Conservation (phyloP, 1,140 invertebrate species). For the Carcinoscorpius rotundicauda region DNA sequence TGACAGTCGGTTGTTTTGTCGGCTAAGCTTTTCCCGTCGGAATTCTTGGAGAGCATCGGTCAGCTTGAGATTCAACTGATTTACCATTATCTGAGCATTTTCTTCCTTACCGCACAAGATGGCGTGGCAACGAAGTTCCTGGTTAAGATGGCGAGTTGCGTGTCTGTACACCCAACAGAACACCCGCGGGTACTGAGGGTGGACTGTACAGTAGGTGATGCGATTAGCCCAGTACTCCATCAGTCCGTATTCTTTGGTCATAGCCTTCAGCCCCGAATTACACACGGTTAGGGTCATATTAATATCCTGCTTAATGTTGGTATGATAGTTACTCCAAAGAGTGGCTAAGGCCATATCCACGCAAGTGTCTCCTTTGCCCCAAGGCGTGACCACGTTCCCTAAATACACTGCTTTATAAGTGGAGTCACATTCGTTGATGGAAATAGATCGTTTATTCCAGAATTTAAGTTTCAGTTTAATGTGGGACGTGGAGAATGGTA, state of each 20-base stretch:
- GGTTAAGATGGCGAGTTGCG: constrained; percentile 86
- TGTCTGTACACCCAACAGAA: constrained; percentile 78
- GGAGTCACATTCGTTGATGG: constrained; percentile 78
- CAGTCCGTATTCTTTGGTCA: constrained; percentile 89
- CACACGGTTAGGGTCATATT: constrained; percentile 62
- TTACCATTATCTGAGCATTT: constrained; percentile 56
- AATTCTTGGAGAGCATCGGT: constrained; percentile 83
- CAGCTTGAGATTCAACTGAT: constrained; percentile 53
- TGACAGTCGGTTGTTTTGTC: constrained; percentile 88
- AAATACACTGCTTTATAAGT: constrained; percentile 87
- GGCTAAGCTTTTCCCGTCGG: constrained; percentile 79
- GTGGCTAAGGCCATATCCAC: constrained; percentile 88
- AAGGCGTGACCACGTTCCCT: constrained; percentile 92
- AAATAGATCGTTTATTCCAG: constrained; percentile 28
- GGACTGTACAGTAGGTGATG: constrained; percentile 86
- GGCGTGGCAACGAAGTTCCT: constrained; percentile 93
- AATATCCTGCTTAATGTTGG: constrained; percentile 69
- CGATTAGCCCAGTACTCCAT: constrained; percentile 94
- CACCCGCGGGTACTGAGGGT: constrained; percentile 68
- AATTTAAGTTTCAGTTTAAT: constrained; percentile 11
- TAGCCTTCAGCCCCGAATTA: constrained; percentile 68
- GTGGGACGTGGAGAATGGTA: background rate
- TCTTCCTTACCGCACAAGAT: constrained; percentile 77
- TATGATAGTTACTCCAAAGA: constrained; percentile 77
- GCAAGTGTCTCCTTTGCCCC: constrained; percentile 69